A percentile compares a stretch with the other conserved stretches of the same genome.
phyloP scores from a whole-genome alignment of 2,113 vertebrate genomes.

The Melanostigma gelatinosum region DNA sequence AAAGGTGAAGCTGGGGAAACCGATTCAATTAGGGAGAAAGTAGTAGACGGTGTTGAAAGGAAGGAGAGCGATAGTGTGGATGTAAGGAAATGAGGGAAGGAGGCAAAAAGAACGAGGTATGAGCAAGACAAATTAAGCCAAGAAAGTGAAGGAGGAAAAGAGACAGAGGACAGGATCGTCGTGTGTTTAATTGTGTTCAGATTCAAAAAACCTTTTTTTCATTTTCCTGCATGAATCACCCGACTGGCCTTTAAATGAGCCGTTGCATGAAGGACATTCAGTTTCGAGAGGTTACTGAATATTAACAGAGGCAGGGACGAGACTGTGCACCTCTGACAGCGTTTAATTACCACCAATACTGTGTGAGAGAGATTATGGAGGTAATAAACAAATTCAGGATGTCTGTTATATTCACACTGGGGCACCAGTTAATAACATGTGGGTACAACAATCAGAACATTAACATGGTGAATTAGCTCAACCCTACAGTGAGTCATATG shows the following conservation, averaged over 20 bases:
- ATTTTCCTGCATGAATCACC: slow-evolving; percentile 55
- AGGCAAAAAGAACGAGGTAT: not conserved
- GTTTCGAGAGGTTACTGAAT: slow-evolving; percentile 60
- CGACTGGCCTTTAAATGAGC: slow-evolving; percentile 68
- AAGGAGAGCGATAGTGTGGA: slow-evolving; percentile 28
- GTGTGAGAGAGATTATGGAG: slow-evolving; percentile 25
- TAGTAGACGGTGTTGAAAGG: slow-evolving; percentile 50
- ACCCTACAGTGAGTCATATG: not conserved
- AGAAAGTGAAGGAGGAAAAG: slow-evolving; percentile 8
- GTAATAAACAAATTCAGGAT: slow-evolving; percentile 18
- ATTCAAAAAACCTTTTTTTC: slow-evolving; percentile 28
- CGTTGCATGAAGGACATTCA: slow-evolving; percentile 67
- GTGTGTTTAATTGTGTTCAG: slow-evolving; percentile 28
- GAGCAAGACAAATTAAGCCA: slow-evolving; percentile 2
- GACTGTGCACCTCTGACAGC: slow-evolving; percentile 19
- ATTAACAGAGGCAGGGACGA: slow-evolving; percentile 41
- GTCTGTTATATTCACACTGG: slow-evolving; percentile 15
- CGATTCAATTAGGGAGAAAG: slow-evolving; percentile 47
- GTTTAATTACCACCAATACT: slow-evolving; percentile 39
- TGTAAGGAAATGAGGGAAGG: slow-evolving; percentile 12
- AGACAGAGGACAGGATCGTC: not conserved
- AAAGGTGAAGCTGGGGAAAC: slow-evolving; percentile 10
- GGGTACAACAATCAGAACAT: not conserved
- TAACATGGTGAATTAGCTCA: slow-evolving; percentile 3
- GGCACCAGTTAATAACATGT: not conserved